Percentiles rank a stretch among this genome's conserved stretches.
Evolutionary conservation across 2,888 invertebrate genomes (phyloP).

Genomic region (Platynereis dumerilii): DNA sequence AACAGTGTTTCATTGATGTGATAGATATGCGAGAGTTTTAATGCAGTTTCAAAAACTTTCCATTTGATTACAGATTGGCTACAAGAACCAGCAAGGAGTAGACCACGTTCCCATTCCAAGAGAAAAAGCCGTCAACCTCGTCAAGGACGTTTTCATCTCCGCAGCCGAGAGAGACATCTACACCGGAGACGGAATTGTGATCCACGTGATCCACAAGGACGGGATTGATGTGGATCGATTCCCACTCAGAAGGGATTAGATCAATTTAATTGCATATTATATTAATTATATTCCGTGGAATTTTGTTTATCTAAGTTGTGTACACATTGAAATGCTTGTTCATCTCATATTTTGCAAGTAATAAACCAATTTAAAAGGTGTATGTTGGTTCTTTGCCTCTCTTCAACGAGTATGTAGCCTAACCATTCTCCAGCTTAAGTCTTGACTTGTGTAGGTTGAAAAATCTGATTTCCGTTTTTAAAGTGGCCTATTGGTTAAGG

Average conservation of each 20-base stretch:
- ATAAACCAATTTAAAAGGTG: not conserved
- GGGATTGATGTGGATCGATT: conserved; percentile 76
- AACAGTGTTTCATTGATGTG: too few species aligned
- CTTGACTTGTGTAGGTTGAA: too few species aligned
- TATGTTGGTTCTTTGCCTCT: too few species aligned
- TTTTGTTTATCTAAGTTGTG: too few species aligned
- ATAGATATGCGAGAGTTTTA: too few species aligned
- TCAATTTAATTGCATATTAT: not conserved
- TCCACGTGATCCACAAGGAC: conserved; percentile 86
- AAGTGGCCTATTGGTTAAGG: too few species aligned
- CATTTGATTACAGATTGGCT: conserved; percentile 80
- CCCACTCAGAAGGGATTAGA: conserved; percentile 86
- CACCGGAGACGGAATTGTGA: conserved; percentile 89
- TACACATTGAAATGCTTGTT: too few species aligned
- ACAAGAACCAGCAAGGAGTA: conserved; percentile 81
- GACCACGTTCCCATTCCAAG: conserved; percentile 71
- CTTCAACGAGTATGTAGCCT: too few species aligned
- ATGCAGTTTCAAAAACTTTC: too few species aligned
- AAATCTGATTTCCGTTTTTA: too few species aligned
- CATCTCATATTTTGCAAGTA: not conserved
- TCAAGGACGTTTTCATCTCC: conserved; percentile 96
- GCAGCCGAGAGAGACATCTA: conserved; percentile 98
- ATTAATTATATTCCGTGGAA: too few species aligned
- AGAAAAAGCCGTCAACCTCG: conserved; percentile 82
- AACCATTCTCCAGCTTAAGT: too few species aligned